phyloP scores from a whole-genome alignment of 2,888 invertebrate genomes.

The Caradrina kadenii region DNA sequence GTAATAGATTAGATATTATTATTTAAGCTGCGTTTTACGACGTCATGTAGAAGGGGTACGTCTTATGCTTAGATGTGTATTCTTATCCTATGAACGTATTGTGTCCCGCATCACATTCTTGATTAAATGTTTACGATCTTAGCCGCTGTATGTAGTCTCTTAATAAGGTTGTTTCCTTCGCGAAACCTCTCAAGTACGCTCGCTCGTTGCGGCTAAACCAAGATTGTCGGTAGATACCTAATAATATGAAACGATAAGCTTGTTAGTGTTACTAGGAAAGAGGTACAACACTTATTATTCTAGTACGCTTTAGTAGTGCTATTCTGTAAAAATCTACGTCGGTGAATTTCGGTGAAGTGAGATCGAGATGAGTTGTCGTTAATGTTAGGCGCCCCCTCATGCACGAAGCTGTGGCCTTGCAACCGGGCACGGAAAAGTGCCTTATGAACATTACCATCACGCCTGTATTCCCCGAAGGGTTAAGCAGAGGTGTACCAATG shows the following conservation, averaged over 20 bases:
- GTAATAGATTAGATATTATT: too few relatives aligned
- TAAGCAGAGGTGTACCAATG: too few relatives aligned
- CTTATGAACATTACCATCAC: too few relatives aligned
- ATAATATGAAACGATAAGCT: constrained; percentile 67
- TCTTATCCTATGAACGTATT: constrained; percentile 37
- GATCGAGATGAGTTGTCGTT: too few relatives aligned
- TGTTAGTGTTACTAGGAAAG: constrained; percentile 56
- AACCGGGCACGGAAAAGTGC: too few relatives aligned
- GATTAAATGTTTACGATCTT: constrained; percentile 65
- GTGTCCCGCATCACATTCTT: constrained; percentile 52
- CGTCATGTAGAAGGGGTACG: constrained; percentile 26
- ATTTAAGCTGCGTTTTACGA: constrained; percentile 28
- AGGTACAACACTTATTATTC: constrained; percentile 48
- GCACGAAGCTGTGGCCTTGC: too few relatives aligned
- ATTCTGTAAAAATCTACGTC: neutral
- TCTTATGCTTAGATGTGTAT: constrained; percentile 9
- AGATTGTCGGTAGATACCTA: constrained; percentile 54
- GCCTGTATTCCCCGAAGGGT: too few relatives aligned
- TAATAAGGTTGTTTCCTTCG: constrained; percentile 64
- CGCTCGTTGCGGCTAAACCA: constrained; percentile 50
- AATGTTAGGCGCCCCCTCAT: too few relatives aligned
- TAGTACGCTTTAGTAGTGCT: constrained; percentile 5
- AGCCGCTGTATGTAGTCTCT: constrained; percentile 53
- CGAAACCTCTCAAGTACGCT: constrained; percentile 63
- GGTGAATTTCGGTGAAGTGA: neutral